Evolutionary conservation across 2,113 vertebrate species (phyloP), one percentile per base, ranked within the genome.

Genomic region (Catharus minimus): DNA sequence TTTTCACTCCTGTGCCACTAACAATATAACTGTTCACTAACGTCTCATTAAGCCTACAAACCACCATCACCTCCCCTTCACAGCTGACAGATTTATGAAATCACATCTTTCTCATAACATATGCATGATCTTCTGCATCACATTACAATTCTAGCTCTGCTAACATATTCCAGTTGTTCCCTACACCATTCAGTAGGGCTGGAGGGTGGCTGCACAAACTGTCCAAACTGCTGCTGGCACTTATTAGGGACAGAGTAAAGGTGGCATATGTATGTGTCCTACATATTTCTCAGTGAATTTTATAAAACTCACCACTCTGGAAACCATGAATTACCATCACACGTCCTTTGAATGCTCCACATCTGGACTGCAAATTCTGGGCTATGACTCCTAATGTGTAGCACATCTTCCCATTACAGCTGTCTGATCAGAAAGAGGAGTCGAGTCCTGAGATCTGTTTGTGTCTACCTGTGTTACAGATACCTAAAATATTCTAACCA

Each of bases 41-140:
- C 2, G 1, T 88, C 56, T 93, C 76, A 86, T 82, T 86, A 92
- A 93, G 68, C 72, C 94, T 87, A 94, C 79, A 96, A 95, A 83
- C 67, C 50, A 82, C 7, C 13, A 88, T 58, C 90, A 90, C 56
- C 68, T 85, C 79, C 75, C 79, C 82, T 86, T 88, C 47, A 36
- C 50, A 80, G 67, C 79, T 88, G 79, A 90, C 84, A 87, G 64
- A 77, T 77, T 86, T 76, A 90, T 80, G 60, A 90, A 91, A 91
- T 85, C 75, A 69, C 43, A 30, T 73, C 72, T 91, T 93, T 69
- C 74, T 83, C 27, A 49, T 68, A 91, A 85, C 52, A 47, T 38
- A 69, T 41, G 60, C 76, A 50, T 30, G 64, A 88, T 90, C 67
- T 75, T 82, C 78, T 57, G 55, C 82, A 86, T 65, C 33, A 15